Conservation (phyloP, 2,113 vertebrate genomes). For the Rhinopithecus roxellana region DNA sequence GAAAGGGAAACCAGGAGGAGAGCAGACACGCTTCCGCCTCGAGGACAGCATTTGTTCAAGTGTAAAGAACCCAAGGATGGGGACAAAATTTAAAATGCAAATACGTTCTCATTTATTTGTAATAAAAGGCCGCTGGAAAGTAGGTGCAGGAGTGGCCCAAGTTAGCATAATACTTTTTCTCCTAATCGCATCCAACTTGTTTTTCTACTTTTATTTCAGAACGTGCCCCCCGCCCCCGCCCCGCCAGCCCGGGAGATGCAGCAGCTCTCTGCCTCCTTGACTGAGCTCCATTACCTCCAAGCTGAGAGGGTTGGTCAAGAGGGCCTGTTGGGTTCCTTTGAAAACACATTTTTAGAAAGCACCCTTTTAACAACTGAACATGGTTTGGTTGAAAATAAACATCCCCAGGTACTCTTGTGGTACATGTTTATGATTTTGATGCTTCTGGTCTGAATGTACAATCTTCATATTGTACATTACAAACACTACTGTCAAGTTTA, state of each 20-base stretch:
- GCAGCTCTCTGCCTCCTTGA: background rate
- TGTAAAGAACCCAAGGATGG: background rate
- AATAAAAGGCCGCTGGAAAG: background rate
- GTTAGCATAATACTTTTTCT: background rate
- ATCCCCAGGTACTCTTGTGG: background rate
- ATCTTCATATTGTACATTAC: rapidly evolving
- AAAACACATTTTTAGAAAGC: background rate
- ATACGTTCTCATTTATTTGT: background rate
- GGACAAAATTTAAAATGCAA: background rate
- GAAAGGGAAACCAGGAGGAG: background rate
- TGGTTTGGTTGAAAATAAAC: background rate
- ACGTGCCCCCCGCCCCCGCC: rapidly evolving
- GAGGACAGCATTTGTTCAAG: background rate
- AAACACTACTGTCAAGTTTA: background rate
- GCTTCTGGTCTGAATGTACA: background rate
- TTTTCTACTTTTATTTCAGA: background rate
- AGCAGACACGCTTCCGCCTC: background rate
- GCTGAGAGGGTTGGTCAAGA: background rate
- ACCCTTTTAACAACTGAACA: background rate
- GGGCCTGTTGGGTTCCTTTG: background rate
- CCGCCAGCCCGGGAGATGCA: rapidly evolving
- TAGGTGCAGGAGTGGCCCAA: too few species aligned
- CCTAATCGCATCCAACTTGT: background rate
- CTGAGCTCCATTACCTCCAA: background rate
- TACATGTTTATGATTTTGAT: background rate